Percentiles rank a stretch among this genome's conserved stretches.
Evolutionary conservation across 2,797 vertebrate species (phyloP).

Genomic region (Oreochromis mossambicus): DNA sequence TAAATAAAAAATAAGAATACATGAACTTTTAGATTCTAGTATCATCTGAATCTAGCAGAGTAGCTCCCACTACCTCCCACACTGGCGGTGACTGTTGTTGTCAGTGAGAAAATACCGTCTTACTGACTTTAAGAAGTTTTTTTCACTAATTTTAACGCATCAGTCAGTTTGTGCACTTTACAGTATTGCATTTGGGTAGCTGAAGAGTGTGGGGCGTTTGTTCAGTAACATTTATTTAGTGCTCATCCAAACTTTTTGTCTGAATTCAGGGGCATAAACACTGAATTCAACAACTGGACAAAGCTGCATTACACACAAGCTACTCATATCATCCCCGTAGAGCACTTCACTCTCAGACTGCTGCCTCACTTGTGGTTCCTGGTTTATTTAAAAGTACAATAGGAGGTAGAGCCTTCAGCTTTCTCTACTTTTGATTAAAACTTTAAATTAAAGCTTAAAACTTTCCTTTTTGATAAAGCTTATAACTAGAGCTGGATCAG

Average conservation of each 20-base stretch:
- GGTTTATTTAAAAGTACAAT: background rate
- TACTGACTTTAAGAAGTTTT: background rate
- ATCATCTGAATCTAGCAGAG: background rate
- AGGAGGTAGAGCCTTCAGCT: background rate
- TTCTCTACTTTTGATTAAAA: background rate
- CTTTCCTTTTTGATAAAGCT: background rate
- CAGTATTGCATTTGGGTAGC: background rate
- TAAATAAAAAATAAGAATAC: background rate
- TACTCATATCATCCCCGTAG: rapidly evolving
- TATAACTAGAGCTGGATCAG: background rate
- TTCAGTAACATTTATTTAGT: background rate
- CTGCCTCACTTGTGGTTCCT: background rate
- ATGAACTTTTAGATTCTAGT: background rate
- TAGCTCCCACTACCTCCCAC: background rate
- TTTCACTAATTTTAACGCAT: background rate
- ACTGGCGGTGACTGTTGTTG: background rate
- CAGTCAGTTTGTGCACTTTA: background rate
- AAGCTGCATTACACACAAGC: background rate
- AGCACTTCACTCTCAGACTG: background rate
- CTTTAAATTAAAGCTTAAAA: background rate
- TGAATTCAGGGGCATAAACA: background rate
- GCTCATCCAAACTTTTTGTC: background rate
- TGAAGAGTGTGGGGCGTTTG: rapidly evolving
- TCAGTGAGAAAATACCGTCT: background rate
- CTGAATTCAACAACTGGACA: background rate